These are phyloP conservation scores for Lasius platythorax DNA, from an alignment of 2,888 invertebrate species.

Conservation along the genomic window DNA sequence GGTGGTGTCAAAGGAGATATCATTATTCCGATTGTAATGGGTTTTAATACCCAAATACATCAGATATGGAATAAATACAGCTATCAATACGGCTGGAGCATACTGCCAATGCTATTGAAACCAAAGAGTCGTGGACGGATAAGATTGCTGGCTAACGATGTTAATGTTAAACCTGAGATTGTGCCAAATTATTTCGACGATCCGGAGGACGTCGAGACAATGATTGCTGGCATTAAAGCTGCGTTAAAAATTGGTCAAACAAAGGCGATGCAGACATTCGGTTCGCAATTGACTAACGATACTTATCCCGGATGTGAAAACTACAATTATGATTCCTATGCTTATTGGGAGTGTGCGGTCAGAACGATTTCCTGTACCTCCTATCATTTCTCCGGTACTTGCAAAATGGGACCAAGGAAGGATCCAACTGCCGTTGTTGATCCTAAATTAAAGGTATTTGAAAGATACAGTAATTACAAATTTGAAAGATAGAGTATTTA, in stretches of 20 bases:
- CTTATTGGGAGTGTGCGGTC: slow-evolving; percentile 90
- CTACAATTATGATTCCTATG: slow-evolving; percentile 88
- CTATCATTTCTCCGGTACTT: slow-evolving; percentile 90
- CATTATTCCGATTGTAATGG: slow-evolving; percentile 87
- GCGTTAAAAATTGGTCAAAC: slow-evolving; percentile 88
- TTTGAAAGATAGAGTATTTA: too few relatives aligned
- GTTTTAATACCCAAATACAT: slow-evolving; percentile 88
- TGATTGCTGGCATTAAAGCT: slow-evolving; percentile 88
- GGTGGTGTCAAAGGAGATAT: slow-evolving; percentile 88
- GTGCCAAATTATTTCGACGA: slow-evolving; percentile 90
- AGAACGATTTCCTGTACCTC: slow-evolving; percentile 90
- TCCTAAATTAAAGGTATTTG: slow-evolving; percentile 86
- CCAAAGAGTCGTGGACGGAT: slow-evolving; percentile 90
- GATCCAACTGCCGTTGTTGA: slow-evolving; percentile 90
- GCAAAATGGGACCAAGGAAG: slow-evolving; percentile 89
- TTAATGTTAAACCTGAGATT: slow-evolving; percentile 89
- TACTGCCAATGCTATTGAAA: slow-evolving; percentile 89
- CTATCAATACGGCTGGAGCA: slow-evolving; percentile 87
- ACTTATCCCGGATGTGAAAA: slow-evolving; percentile 88
- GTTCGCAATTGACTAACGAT: slow-evolving; percentile 87
- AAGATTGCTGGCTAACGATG: slow-evolving; percentile 89
- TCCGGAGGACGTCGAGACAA: slow-evolving; percentile 89
- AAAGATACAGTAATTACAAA: too few relatives aligned
- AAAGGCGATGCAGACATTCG: slow-evolving; percentile 88
- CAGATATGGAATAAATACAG: slow-evolving; percentile 87